Evolutionary conservation across 1,140 invertebrate genomes (phyloP).

Genomic region (Brachionus koreanus): DNA sequence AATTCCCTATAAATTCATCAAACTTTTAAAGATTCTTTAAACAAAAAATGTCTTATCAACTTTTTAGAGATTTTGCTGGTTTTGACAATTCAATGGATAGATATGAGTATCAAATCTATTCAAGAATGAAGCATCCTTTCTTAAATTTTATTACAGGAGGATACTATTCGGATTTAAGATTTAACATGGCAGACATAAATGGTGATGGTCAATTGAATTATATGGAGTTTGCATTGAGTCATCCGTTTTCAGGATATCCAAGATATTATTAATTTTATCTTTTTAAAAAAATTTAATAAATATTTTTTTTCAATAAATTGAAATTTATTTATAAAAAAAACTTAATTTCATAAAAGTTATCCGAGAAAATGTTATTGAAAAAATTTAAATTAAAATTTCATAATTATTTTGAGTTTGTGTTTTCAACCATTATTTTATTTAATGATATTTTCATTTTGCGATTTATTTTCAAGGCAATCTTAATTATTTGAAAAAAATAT

Average conservation of each 20-base stretch:
- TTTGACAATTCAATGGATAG: neutral
- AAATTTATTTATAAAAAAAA: too few relatives aligned
- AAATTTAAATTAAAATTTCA: too few relatives aligned
- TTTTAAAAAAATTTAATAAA: too few relatives aligned
- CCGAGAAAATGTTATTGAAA: too few relatives aligned
- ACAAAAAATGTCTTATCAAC: neutral
- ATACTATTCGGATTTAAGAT: neutral
- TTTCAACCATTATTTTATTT: too few relatives aligned
- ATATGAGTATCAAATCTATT: neutral
- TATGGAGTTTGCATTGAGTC: neutral
- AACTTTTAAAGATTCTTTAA: neutral
- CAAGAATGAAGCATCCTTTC: neutral
- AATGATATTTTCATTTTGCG: too few relatives aligned
- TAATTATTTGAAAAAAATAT: too few relatives aligned
- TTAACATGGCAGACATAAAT: neutral
- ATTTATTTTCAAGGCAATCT: too few relatives aligned
- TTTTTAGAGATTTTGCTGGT: constrained; percentile 7
- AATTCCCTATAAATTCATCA: neutral
- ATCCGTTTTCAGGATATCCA: neutral
- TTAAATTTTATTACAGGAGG: neutral
- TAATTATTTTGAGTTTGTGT: too few relatives aligned
- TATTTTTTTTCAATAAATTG: too few relatives aligned
- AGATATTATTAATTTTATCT: neutral
- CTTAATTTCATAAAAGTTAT: too few relatives aligned
- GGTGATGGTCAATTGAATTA: neutral